These are phyloP conservation scores for Eupithecia exiguata DNA, from an alignment of 2,888 invertebrate genomes.

Conservation along the genomic window DNA sequence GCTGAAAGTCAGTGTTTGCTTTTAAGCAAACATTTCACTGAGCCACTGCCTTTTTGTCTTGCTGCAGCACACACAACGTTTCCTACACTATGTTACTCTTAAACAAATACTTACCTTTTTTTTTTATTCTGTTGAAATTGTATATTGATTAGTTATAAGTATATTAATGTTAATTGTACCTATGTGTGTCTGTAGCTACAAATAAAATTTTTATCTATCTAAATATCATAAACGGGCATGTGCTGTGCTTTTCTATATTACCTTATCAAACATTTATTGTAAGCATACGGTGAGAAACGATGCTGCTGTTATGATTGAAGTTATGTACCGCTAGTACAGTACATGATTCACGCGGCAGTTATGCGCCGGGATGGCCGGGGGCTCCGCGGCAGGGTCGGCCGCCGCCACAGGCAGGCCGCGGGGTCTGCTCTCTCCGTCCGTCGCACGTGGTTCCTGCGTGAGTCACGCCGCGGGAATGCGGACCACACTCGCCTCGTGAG, in stretches of 20 bases:
- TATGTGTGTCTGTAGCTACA: too few relatives aligned
- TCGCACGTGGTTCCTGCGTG: constrained; percentile 40
- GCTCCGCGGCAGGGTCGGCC: background rate
- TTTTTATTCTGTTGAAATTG: too few relatives aligned
- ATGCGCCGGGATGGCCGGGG: background rate
- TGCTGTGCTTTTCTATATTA: background rate
- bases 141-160: too few relatives aligned
- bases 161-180: too few relatives aligned
- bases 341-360: background rate
- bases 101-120: too few relatives aligned
- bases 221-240: background rate
- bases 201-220: too few relatives aligned
- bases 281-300: background rate
- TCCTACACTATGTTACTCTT: too few relatives aligned
- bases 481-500: constrained; percentile 38
- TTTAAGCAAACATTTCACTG: too few relatives aligned
- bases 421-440: constrained; percentile 13
- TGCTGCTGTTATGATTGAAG: background rate
- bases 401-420: background rate
- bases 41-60: too few relatives aligned
- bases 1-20: too few relatives aligned
- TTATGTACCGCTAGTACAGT: background rate
- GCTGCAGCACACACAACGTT: too few relatives aligned
- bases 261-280: background rate
- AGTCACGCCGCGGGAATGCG: constrained; percentile 61